phyloP scores from a whole-genome alignment of 2,113 vertebrate species.

The Tetrax tetrax region DNA sequence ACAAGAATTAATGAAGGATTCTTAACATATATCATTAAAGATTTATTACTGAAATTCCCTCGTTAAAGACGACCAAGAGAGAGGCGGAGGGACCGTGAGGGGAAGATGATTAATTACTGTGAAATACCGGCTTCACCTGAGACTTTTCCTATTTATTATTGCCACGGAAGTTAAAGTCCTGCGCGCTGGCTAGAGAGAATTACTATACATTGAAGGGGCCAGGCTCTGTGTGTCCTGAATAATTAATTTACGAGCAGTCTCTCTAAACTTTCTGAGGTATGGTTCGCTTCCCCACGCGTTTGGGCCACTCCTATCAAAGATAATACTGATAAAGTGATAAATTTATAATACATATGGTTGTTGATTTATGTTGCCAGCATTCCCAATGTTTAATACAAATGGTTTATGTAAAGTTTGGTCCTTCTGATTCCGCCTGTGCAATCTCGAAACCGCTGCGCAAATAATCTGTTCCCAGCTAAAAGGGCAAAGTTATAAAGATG shows the following conservation, averaged over 20 bases:
- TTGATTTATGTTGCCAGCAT: slow-evolving; percentile 81
- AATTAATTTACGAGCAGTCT: slow-evolving; percentile 81
- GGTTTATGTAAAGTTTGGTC: slow-evolving; percentile 84
- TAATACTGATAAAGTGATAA: slow-evolving; percentile 73
- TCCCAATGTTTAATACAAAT: slow-evolving; percentile 79
- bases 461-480: slow-evolving; percentile 78
- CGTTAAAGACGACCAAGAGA: slow-evolving; percentile 82
- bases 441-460: slow-evolving; percentile 43
- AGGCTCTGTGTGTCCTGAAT: slow-evolving; percentile 89
- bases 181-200: slow-evolving; percentile 86
- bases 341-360: slow-evolving; percentile 79
- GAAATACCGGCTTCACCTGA: slow-evolving; percentile 93
- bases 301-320: slow-evolving; percentile 78
- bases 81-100: slow-evolving; percentile 68
- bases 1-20: slow-evolving; percentile 91
- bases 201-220: slow-evolving; percentile 87
- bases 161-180: slow-evolving; percentile 86
- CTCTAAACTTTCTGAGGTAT: slow-evolving; percentile 82
- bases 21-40: slow-evolving; percentile 96
- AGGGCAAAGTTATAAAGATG: slow-evolving; percentile 80
- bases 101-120: slow-evolving; percentile 97
- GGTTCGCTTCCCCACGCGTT: slow-evolving; percentile 82
- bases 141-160: slow-evolving; percentile 99
- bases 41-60: slow-evolving; percentile 96
- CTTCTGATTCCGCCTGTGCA: slow-evolving; percentile 76